phyloP scores from a whole-genome alignment of 30 jellyfish, hydroid and myxozoan genomes.

The Aurelia coerulea region DNA sequence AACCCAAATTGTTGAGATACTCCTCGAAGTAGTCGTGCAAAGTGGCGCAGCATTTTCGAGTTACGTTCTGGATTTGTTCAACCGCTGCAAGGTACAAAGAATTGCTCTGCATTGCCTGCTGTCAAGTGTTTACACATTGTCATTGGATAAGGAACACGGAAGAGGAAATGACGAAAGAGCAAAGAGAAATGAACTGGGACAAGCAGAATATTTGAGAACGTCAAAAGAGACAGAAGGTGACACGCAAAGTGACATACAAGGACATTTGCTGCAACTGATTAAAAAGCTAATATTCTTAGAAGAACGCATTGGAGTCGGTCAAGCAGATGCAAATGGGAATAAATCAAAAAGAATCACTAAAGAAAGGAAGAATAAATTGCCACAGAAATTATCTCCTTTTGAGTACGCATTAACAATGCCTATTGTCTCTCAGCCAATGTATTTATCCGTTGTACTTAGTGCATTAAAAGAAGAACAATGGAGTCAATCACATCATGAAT shows the following conservation, averaged over 20 bases:
- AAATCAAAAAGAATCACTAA: constrained; percentile 14
- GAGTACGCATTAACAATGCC: constrained; percentile 65
- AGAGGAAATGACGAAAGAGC: not conserved
- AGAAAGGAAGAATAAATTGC: constrained; percentile 37
- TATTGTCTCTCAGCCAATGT: constrained; percentile 87
- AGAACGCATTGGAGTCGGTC: constrained; percentile 70
- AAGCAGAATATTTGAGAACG: too few species aligned
- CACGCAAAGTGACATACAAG: constrained; percentile 51
- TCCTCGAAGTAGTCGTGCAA: constrained; percentile 81
- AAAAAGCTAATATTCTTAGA: constrained; percentile 75
- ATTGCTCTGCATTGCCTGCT: constrained; percentile 87
- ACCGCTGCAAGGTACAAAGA: constrained; percentile 93
- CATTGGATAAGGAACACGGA: constrained; percentile 22
- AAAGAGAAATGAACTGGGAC: too few species aligned
- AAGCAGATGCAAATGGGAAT: constrained; percentile 36
- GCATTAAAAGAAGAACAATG: constrained; percentile 74
- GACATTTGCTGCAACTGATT: constrained; percentile 49
- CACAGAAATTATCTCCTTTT: constrained; percentile 41
- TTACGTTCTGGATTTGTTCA: constrained; percentile 73
- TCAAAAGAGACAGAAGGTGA: too few species aligned
- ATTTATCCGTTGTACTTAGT: constrained; percentile 76
- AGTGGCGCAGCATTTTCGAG: constrained; percentile 89
- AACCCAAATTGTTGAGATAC: constrained; percentile 60
- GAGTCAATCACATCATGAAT: constrained; percentile 73
- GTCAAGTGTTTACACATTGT: constrained; percentile 80